These are phyloP conservation scores for Lipotes vexillifer DNA, from an alignment of 2,113 vertebrate genomes.

Conservation along the genomic window DNA sequence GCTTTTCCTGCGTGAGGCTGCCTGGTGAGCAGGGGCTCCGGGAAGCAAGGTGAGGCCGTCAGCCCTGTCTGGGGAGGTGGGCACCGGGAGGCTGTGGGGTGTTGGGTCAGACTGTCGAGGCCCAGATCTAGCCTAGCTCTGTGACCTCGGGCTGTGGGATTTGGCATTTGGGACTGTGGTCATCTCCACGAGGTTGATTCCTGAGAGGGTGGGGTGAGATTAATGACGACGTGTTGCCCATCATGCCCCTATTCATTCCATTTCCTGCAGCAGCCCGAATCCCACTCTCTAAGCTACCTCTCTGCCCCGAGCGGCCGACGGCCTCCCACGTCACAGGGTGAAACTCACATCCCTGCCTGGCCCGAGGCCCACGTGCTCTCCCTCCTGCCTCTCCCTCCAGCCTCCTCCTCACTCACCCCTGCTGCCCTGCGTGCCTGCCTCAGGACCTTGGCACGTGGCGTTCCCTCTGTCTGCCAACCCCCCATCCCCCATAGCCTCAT, in stretches of 20 bases:
- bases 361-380: rapidly evolving
- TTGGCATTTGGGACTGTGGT: not conserved
- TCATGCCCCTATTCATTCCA: rapidly evolving
- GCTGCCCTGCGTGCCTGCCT: not conserved
- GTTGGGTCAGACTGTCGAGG: rapidly evolving
- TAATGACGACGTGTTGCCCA: rapidly evolving
- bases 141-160: not conserved
- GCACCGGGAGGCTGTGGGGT: not conserved
- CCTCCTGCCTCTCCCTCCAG: not conserved
- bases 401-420: rapidly evolving
- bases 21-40: not conserved
- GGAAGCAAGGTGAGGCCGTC: not conserved
- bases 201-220: not conserved
- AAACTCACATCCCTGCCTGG: not conserved
- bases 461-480: not conserved
- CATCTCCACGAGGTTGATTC: not conserved
- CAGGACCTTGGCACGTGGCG: not conserved
- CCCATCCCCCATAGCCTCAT: rapidly evolving
- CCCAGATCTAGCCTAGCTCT: not conserved
- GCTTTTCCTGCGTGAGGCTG: not conserved
- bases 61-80: not conserved
- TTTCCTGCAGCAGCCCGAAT: not conserved
- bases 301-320: rapidly evolving
- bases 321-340: not conserved
- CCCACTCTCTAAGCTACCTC: not conserved